Percentiles rank a stretch among this genome's conserved stretches.
Evolutionary conservation across 2,797 vertebrate species (phyloP).

Genomic region (Erethizon dorsatum): DNA sequence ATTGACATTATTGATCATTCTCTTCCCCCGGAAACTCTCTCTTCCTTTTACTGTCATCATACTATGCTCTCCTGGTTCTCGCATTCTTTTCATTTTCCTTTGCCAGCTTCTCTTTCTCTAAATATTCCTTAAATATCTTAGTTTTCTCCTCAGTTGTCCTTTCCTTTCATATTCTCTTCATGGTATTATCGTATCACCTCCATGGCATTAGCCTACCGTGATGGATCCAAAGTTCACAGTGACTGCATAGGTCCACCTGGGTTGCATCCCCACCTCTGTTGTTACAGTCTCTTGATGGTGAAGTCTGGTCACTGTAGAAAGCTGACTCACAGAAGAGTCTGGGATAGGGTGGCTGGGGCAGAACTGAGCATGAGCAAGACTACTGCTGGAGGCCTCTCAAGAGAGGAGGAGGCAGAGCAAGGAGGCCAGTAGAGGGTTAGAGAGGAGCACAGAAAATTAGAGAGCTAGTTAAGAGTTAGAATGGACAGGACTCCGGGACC

Average conservation of each 20-base stretch:
- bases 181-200: not conserved
- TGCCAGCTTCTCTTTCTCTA: not conserved
- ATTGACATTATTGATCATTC: not conserved
- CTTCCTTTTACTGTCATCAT: not conserved
- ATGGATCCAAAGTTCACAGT: not conserved
- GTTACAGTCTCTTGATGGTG: not conserved
- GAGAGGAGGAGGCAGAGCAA: not conserved
- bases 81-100: not conserved
- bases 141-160: not conserved
- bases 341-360: not conserved
- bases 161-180: not conserved
- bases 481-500: not conserved
- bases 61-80: not conserved
- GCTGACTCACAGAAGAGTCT: not conserved
- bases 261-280: no score
- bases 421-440: not conserved
- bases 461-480: not conserved
- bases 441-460: no score
- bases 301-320: not conserved
- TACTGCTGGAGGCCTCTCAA: not conserved
- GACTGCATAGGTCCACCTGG: not conserved
- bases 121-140: not conserved
- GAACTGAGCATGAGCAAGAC: not conserved
- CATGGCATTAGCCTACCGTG: not conserved
- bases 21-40: not conserved